Percentiles rank a stretch among this genome's conserved stretches.
Evolutionary conservation across 2,888 invertebrate genomes (phyloP).

Genomic region (Petrophora chlorosata): DNA sequence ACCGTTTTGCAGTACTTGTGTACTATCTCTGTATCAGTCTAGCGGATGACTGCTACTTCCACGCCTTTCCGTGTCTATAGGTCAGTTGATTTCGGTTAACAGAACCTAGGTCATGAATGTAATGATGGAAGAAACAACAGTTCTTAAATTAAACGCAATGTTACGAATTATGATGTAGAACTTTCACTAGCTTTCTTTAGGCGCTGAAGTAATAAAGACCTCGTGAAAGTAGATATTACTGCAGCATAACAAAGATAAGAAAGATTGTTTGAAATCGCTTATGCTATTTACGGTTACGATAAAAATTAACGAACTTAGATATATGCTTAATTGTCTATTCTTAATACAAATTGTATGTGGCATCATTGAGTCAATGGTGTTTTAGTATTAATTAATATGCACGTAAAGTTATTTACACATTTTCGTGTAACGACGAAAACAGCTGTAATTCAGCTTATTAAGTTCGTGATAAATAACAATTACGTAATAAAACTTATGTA

Average conservation of each 20-base stretch:
- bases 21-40: conserved; percentile 51
- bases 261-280: conserved; percentile 4
- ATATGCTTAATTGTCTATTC: conserved; percentile 12
- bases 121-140: conserved; percentile 28
- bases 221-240: conserved; percentile 22
- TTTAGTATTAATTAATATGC: conserved; percentile 4
- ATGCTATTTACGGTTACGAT: neutral
- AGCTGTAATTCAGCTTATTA: neutral
- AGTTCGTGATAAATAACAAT: too few relatives aligned
- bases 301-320: neutral
- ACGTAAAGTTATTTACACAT: conserved; percentile 6
- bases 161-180: conserved; percentile 24
- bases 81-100: conserved; percentile 45
- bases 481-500: too few relatives aligned
- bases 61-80: conserved; percentile 49
- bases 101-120: conserved; percentile 29
- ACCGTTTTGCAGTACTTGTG: conserved; percentile 59
- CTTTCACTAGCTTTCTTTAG: conserved; percentile 37
- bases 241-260: conserved; percentile 1
- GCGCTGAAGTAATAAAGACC: conserved; percentile 30
- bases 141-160: conserved; percentile 36
- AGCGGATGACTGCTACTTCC: conserved; percentile 51
- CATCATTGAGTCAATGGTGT: conserved; percentile 19
- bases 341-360: conserved; percentile 13
- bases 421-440: neutral